Evolutionary conservation across 2,888 invertebrate genomes (phyloP), one percentile per base, ranked within the genome.

Genomic region (Icerya purchasi): DNA sequence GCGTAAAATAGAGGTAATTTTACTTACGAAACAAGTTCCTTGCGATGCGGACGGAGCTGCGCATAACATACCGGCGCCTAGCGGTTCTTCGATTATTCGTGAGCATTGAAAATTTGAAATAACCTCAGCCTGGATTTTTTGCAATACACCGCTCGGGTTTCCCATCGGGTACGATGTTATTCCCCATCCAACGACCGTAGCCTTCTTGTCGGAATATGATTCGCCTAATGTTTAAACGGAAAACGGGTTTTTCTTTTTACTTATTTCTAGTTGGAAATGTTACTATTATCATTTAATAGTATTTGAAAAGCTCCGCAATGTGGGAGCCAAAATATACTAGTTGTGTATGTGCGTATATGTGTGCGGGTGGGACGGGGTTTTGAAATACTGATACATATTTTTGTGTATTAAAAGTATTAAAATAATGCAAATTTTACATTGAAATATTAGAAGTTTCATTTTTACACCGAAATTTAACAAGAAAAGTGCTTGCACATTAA

Each of bases 1-100:
- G n/a, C n/a, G n/a, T n/a, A n/a, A n/a, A n/a, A n/a, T n/a, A n/a
- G n/a, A n/a, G n/a, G 36, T 14, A 14, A 36, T 36, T 36, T 36
- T 57, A 67, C 71, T 69, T 67, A 72, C 71, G 63, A 71, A 72
- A 62, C 72, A 72, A 2, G 72, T 72, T 56, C 71, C 71, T 61
- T 71, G 69, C 57, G 68, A 65, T 50, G 68, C 66, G 1, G 68
- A 66, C 5, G 70, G 69, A 19, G 70, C 69, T 3, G 70, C 70
- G 60, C 72, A 72, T 54, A 71, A 60, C 71, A 71, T 72, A 3
- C 70, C 69, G 1, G 64, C 54, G 1, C 68, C 68, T 19, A 72
- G 66, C 58, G 69, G 69, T 22, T 70, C 70, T 59, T 69, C 69
- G 2, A 71, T 67, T 3, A 68, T 66, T n/a, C 66, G 65, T 36